Conservation (phyloP, 2,113 vertebrate genomes). For the Ageneiosus marmoratus region DNA sequence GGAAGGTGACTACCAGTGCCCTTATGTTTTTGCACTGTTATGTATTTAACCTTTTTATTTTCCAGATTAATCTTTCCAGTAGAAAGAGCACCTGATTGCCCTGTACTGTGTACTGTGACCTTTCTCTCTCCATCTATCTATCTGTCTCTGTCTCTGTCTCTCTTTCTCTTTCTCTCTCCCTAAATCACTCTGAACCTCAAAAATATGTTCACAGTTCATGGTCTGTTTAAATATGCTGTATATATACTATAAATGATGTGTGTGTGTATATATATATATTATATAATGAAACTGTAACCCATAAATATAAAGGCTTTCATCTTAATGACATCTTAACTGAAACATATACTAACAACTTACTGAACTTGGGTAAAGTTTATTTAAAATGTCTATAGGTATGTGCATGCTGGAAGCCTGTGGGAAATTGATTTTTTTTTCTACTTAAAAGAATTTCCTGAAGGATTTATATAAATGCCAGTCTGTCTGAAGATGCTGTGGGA, state of each 20-base stretch:
- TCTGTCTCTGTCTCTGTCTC: neutral
- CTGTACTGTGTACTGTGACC: neutral
- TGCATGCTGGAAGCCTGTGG: neutral
- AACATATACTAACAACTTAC: neutral
- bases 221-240: no score
- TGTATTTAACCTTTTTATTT: slow-evolving; percentile 26
- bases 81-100: neutral
- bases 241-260: neutral
- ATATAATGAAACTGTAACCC: neutral
- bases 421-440: neutral
- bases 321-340: neutral
- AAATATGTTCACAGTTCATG: neutral
- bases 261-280: neutral
- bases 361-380: neutral
- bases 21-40: slow-evolving; percentile 22
- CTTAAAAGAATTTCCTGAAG: neutral
- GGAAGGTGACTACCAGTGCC: slow-evolving; percentile 85
- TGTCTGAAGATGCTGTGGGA: neutral
- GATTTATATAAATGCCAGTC: slow-evolving; percentile 7
- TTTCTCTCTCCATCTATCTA: neutral
- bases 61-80: slow-evolving; percentile 15
- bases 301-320: neutral
- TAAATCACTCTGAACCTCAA: neutral
- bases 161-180: no score
- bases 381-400: neutral